Evolutionary conservation across 1,140 invertebrate genomes (phyloP).

Genomic region (Euwallacea fornicatus): DNA sequence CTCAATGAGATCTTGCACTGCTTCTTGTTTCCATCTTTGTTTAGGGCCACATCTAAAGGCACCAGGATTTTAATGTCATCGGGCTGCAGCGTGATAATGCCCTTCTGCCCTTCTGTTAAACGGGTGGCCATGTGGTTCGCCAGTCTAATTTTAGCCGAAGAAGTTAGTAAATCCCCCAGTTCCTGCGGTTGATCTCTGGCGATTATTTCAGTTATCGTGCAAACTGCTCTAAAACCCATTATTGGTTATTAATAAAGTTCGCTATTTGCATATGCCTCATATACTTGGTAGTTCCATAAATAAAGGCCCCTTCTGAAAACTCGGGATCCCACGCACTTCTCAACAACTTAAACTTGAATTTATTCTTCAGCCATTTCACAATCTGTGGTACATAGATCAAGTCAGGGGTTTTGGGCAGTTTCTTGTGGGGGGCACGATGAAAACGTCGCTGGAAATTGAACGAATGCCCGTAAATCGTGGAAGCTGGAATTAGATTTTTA

Average conservation of each 20-base stretch:
- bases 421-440: conserved; percentile 14
- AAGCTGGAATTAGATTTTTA: too few species aligned
- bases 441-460: too few species aligned
- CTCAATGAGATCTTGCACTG: conserved; percentile 41
- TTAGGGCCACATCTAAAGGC: conserved; percentile 45
- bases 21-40: conserved; percentile 39
- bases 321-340: conserved; percentile 50
- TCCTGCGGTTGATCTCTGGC: conserved; percentile 41
- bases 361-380: conserved; percentile 50
- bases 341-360: conserved; percentile 49
- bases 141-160: conserved; percentile 41
- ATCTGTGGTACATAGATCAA: conserved; percentile 51
- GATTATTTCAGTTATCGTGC: conserved; percentile 51
- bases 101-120: conserved; percentile 43
- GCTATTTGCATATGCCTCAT: neutral
- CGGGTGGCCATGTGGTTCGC: conserved; percentile 42
- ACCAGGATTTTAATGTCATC: conserved; percentile 52
- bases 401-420: conserved; percentile 47
- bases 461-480: too few species aligned
- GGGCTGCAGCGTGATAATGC: conserved; percentile 46
- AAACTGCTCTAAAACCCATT: conserved; percentile 45
- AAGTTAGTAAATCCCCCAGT: conserved; percentile 45
- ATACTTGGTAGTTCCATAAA: conserved; percentile 44
- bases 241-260: neutral
- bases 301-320: conserved; percentile 52